A percentile compares a stretch with the other conserved stretches of the same genome.
phyloP scores from a whole-genome alignment of 2,888 invertebrate species.

The Holacanthella duospinosa region DNA sequence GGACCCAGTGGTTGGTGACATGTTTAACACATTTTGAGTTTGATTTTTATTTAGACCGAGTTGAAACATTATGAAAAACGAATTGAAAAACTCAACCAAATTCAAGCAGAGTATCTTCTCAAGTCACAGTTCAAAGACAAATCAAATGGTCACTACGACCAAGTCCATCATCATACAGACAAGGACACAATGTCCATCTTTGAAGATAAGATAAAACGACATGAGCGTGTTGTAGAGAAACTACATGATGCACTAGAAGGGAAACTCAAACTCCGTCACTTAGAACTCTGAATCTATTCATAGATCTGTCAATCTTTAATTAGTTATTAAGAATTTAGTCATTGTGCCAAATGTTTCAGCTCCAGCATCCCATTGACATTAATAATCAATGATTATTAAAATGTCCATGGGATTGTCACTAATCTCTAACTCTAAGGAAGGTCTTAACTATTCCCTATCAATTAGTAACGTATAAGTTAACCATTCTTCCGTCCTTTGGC shows the following conservation, averaged over 20 bases:
- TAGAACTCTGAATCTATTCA: slow-evolving; percentile 65
- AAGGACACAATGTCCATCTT: slow-evolving; percentile 44
- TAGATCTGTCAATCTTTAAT: no score
- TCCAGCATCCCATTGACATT: no score
- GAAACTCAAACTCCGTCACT: slow-evolving; percentile 63
- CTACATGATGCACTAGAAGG: slow-evolving; percentile 67
- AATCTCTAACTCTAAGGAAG: no score
- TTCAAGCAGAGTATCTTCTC: slow-evolving; percentile 61
- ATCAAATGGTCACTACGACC: no score
- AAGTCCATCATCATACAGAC: slow-evolving; percentile 33
- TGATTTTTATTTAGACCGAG: slow-evolving; percentile 53
- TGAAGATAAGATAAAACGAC: slow-evolving; percentile 70
- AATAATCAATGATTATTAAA: no score
- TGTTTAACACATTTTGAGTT: neutral
- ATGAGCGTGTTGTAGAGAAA: slow-evolving; percentile 72
- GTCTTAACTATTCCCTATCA: no score
- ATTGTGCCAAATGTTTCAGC: no score
- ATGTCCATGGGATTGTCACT: no score
- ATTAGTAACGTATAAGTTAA: no score
- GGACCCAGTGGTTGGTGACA: no score
- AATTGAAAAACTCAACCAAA: slow-evolving; percentile 65
- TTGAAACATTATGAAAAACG: slow-evolving; percentile 77
- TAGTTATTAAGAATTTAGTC: no score
- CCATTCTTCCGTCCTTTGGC: no score
- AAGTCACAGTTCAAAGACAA: slow-evolving; percentile 32